A percentile compares a stretch with the other conserved stretches of the same genome.
phyloP scores from a whole-genome alignment of 2,888 invertebrate genomes.

The Busseola fusca region DNA sequence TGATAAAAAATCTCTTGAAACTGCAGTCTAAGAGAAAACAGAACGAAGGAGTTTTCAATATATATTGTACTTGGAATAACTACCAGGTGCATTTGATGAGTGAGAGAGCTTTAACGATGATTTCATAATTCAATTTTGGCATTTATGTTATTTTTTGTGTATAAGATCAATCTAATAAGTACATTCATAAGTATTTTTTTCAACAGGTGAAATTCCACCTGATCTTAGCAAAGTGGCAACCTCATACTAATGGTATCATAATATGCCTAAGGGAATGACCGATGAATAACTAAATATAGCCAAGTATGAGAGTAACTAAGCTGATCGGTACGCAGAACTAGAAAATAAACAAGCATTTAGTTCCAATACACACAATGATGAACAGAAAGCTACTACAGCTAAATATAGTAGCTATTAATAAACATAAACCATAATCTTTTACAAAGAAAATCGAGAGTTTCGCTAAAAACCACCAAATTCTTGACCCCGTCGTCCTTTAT shows the following conservation, averaged over 20 bases:
- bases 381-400: neutral
- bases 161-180: too few relatives aligned
- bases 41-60: neutral
- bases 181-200: neutral
- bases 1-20: neutral
- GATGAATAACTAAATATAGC: neutral
- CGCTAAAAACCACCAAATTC: slow-evolving; percentile 17
- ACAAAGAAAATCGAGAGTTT: slow-evolving; percentile 22
- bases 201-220: neutral
- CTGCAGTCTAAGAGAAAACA: too few relatives aligned
- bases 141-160: too few relatives aligned
- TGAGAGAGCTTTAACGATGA: neutral
- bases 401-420: neutral
- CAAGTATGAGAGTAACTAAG: neutral
- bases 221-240: neutral
- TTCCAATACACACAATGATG: neutral
- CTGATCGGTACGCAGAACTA: neutral
- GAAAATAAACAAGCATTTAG: neutral
- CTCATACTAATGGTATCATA: neutral
- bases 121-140: neutral
- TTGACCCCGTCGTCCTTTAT: slow-evolving; percentile 28
- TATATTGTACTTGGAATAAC: neutral
- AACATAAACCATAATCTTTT: neutral
- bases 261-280: too few relatives aligned
- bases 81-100: neutral